Percentiles rank a stretch among this genome's conserved stretches.
These are phyloP conservation scores for Ecliptopera silaceata DNA, from an alignment of 2,888 invertebrate species.

Conservation along the genomic window DNA sequence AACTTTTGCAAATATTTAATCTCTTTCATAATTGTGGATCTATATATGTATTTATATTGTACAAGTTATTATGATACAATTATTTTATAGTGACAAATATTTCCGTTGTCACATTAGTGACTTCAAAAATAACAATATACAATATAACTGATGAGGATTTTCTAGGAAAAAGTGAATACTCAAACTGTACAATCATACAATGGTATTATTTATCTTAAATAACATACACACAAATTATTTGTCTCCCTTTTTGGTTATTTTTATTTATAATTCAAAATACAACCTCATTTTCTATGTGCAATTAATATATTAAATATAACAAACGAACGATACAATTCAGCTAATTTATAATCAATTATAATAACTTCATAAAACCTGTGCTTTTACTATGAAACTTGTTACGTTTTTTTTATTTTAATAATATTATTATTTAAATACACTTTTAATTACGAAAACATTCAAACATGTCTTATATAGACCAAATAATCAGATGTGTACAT, in stretches of 20 bases:
- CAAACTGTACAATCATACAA: slow-evolving; percentile 71
- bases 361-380: slow-evolving; percentile 67
- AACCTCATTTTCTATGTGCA: slow-evolving; percentile 82
- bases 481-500: slow-evolving; percentile 35
- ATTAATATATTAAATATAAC: slow-evolving; percentile 65
- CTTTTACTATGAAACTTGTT: slow-evolving; percentile 68
- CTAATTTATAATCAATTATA: slow-evolving; percentile 54
- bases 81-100: slow-evolving; percentile 68
- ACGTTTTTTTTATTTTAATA: slow-evolving; percentile 45
- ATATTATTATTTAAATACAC: slow-evolving; percentile 26
- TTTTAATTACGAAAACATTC: slow-evolving; percentile 32
- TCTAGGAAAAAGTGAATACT: slow-evolving; percentile 64
- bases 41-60: slow-evolving; percentile 81
- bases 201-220: slow-evolving; percentile 68
- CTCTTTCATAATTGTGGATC: slow-evolving; percentile 84
- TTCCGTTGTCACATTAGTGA: slow-evolving; percentile 58
- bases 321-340: slow-evolving; percentile 62
- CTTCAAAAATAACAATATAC: slow-evolving; percentile 62
- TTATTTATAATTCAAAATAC: slow-evolving; percentile 68
- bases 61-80: slow-evolving; percentile 81
- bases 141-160: slow-evolving; percentile 61
- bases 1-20: slow-evolving; percentile 85
- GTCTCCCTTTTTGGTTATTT: slow-evolving; percentile 71
- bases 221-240: slow-evolving; percentile 82
- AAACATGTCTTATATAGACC: slow-evolving; percentile 44